These are phyloP conservation scores for Mastacembelus armatus DNA, from an alignment of 2,797 vertebrate genomes.

Conservation along the genomic window DNA sequence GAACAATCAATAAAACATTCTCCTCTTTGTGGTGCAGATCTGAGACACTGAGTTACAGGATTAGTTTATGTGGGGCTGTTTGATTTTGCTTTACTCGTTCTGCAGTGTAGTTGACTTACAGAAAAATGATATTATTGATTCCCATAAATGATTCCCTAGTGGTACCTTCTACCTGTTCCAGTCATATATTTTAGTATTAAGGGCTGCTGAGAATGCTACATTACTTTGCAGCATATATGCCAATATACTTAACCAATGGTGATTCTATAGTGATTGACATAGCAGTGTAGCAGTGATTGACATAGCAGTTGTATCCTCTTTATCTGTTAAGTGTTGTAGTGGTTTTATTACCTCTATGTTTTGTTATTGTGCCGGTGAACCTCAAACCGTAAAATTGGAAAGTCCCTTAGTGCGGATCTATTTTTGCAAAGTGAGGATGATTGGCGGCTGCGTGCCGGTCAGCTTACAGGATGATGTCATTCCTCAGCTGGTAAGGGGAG, in stretches of 20 bases:
- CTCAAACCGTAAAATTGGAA: background rate
- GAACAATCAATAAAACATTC: background rate
- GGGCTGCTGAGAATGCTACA: background rate
- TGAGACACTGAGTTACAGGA: background rate
- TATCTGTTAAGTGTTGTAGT: background rate
- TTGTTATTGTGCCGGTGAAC: background rate
- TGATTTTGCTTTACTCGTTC: background rate
- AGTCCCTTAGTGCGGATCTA: slow-evolving; percentile 20
- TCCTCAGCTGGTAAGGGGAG: slow-evolving; percentile 12
- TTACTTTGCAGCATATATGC: too few relatives aligned
- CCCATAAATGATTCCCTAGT: background rate
- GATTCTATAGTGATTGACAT: too few relatives aligned
- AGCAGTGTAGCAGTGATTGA: too few relatives aligned
- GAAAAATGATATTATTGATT: too few relatives aligned
- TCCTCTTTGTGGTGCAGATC: background rate
- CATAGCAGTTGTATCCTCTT: too few relatives aligned
- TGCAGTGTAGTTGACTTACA: background rate
- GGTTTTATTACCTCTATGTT: background rate
- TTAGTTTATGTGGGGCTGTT: background rate
- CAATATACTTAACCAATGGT: background rate
- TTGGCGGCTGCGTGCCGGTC: slow-evolving; percentile 33
- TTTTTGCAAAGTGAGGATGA: slow-evolving; percentile 38
- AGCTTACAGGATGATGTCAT: slow-evolving; percentile 74
- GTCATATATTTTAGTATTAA: too few relatives aligned
- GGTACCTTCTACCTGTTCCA: too few relatives aligned